These are phyloP conservation scores for Cynopterus sphinx DNA, from an alignment of 2,797 vertebrate species.

Conservation along the genomic window DNA sequence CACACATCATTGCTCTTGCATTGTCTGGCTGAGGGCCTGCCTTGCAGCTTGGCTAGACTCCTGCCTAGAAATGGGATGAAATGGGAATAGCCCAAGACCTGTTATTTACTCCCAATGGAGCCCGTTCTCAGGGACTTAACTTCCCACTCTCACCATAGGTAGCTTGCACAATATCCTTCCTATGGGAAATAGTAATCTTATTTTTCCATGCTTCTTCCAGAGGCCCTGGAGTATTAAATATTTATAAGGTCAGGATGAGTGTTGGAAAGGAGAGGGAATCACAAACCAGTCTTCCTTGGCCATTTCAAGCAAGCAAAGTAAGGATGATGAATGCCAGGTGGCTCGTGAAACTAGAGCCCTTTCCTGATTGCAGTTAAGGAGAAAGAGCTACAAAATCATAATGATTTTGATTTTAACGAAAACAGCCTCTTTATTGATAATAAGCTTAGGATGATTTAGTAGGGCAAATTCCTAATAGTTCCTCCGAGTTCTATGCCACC, in stretches of 20 bases:
- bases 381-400: background rate
- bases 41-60: background rate
- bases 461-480: constrained; percentile 31
- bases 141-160: background rate
- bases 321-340: background rate
- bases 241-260: background rate
- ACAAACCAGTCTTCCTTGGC: background rate
- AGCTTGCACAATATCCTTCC: background rate
- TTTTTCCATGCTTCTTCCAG: background rate
- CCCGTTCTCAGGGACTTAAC: background rate
- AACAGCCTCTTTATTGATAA: constrained; percentile 32
- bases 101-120: background rate
- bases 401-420: constrained; percentile 27
- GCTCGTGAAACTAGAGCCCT: background rate
- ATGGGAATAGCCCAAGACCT: background rate
- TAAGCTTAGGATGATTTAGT: background rate
- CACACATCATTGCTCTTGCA: background rate
- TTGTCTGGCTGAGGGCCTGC: background rate
- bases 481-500: background rate
- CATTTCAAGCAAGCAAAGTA: background rate
- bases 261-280: background rate
- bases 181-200: background rate
- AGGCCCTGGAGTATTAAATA: background rate
- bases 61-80: background rate
- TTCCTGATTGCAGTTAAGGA: background rate